Conservation (phyloP, 2,888 invertebrate genomes). For the Callimorpha dominula region DNA sequence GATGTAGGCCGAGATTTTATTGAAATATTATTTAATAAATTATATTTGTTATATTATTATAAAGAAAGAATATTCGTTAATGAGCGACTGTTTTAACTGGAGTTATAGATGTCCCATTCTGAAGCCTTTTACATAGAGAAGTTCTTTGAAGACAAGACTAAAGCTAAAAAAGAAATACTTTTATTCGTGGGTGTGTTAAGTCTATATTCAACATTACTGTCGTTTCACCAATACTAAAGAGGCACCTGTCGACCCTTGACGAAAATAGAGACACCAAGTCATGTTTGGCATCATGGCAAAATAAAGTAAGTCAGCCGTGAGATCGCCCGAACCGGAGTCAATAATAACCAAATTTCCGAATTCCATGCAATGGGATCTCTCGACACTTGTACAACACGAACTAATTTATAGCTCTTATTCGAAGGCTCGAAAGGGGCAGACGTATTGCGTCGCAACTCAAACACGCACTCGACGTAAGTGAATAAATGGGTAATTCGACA, state of each 20-base stretch:
- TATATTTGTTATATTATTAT: too few species aligned
- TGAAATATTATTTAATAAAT: background rate
- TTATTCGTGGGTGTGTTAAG: background rate
- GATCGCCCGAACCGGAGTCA: background rate
- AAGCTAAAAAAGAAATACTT: background rate
- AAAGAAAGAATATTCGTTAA: too few species aligned
- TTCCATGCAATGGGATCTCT: constrained; percentile 35
- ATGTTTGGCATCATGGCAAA: background rate
- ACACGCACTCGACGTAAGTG: constrained; percentile 74
- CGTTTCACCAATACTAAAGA: background rate
- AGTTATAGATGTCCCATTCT: background rate
- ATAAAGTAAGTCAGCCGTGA: background rate
- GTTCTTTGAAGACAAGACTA: background rate
- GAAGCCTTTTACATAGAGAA: background rate
- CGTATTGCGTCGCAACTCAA: constrained; percentile 72
- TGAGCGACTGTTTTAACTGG: too few species aligned
- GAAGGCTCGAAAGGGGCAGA: constrained; percentile 34
- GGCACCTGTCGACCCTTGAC: background rate
- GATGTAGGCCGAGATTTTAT: background rate
- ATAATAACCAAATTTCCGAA: constrained; percentile 5
- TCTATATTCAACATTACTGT: background rate
- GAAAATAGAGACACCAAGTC: background rate
- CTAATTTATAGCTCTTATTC: constrained; percentile 68
- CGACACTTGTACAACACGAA: constrained; percentile 40
- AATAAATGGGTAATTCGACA: constrained; percentile 78